Conservation (phyloP, 2,113 vertebrate genomes). For the Hyla sarda region DNA sequence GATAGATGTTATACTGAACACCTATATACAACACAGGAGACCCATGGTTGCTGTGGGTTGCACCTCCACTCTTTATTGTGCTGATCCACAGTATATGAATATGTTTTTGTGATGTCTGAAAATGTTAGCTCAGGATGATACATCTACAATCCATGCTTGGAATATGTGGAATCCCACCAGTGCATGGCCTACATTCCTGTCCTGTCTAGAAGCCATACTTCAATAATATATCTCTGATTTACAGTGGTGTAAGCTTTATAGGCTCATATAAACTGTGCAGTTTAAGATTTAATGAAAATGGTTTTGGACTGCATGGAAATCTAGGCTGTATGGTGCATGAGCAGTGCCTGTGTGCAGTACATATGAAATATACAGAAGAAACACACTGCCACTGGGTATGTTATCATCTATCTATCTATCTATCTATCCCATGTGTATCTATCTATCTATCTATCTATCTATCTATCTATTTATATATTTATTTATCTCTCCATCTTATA, state of each 20-base stretch:
- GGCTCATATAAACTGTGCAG: background rate
- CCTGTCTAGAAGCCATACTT: background rate
- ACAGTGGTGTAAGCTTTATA: background rate
- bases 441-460: too few species aligned
- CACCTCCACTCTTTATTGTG: background rate
- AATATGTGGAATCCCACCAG: background rate
- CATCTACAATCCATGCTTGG: background rate
- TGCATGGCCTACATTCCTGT: background rate
- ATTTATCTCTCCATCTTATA: too few species aligned
- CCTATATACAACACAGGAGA: background rate
- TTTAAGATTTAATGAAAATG: too few species aligned
- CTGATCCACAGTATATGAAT: background rate
- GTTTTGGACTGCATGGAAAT: background rate
- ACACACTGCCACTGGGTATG: background rate
- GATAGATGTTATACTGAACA: background rate
- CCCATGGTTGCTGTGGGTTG: background rate
- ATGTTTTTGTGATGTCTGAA: background rate
- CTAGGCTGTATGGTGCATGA: background rate
- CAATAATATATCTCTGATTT: background rate
- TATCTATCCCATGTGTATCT: too few species aligned
- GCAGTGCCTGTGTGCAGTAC: background rate
- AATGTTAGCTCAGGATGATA: background rate
- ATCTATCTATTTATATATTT: too few species aligned
- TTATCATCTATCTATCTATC: background rate
- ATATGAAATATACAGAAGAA: background rate